Evolutionary conservation across 2,797 vertebrate species (phyloP), one percentile per base, ranked within the genome.

Genomic region (Sebastes steindachneri): DNA sequence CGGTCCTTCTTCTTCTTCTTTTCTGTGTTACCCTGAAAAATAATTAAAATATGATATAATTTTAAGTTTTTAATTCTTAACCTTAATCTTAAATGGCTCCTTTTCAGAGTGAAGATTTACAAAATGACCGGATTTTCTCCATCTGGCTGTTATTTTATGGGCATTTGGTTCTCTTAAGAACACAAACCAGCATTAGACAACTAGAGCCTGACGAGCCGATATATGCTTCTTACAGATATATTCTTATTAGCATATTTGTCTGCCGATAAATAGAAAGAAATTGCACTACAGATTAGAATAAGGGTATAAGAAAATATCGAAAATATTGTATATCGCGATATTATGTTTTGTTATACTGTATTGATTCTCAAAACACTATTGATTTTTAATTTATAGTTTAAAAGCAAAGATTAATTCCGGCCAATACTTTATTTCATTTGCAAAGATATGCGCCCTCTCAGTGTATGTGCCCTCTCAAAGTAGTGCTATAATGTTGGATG

Each of bases 1-100:
- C 98, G 95, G 93, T 99, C 98, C 93, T 97, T 97, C 86, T 95
- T 96, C 81, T 96, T 97, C 88, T 96, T 98, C 87, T 96, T 98
- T 54, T 92, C 95, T 80, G 73, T 37, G 70, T 89, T 89, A 41
- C 89, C 86, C 94, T 95, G 66, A 31, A 88, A 80, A 48, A n/a
- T 65, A 29, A 21, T 65, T 75, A 63, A n/a, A 73, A 63, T 15
- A 53, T 60, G 7, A 21, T 26, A 41, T 14, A 72, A 64, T 25
- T 33, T 7, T 9, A 68, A 8, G 17, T 54, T 86, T 73, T 28
- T 59, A 23, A 23, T 33, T 35, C 9, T 45, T 14, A 45, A 35
- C 2, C 0, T 19, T 12, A 9, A 29, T 29, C 14, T 68, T 54
- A 67, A 73, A 59, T 53, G 37, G 15, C 19, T 25, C 9, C 29